Percentiles rank a stretch among this genome's conserved stretches.
These are phyloP conservation scores for Denticeps clupeoides DNA, from an alignment of 2,797 vertebrate species.

Conservation along the genomic window DNA sequence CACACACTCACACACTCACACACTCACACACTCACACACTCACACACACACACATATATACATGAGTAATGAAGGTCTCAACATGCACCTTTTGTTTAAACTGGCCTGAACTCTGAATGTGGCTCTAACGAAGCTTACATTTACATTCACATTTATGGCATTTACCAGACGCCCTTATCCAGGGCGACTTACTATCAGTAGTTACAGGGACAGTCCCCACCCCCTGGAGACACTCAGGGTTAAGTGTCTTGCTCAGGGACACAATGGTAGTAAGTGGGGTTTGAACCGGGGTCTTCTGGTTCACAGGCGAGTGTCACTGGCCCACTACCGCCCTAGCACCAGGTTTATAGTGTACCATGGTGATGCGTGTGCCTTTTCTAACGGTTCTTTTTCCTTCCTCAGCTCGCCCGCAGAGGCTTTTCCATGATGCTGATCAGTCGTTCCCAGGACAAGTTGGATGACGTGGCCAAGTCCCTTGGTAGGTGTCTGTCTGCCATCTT, in stretches of 20 bases:
- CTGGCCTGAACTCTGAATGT: too few species aligned
- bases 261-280: too few species aligned
- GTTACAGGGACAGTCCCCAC: too few species aligned
- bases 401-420: conserved; percentile 83
- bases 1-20: background rate
- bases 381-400: conserved; percentile 26
- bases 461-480: conserved; percentile 78
- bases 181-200: too few species aligned
- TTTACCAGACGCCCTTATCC: too few species aligned
- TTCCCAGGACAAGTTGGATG: conserved; percentile 82
- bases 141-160: too few species aligned
- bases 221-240: too few species aligned
- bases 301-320: too few species aligned
- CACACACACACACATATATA: background rate
- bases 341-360: background rate
- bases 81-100: background rate
- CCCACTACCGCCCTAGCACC: too few species aligned
- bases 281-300: too few species aligned
- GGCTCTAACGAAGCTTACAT: too few species aligned
- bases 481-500: conserved; percentile 45
- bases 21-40: background rate
- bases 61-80: background rate
- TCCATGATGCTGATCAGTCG: conserved; percentile 83
- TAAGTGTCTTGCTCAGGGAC: too few species aligned
- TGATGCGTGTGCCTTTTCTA: background rate